Evolutionary conservation across 2,797 vertebrate species (phyloP).

Genomic region (Hydrophis major): DNA sequence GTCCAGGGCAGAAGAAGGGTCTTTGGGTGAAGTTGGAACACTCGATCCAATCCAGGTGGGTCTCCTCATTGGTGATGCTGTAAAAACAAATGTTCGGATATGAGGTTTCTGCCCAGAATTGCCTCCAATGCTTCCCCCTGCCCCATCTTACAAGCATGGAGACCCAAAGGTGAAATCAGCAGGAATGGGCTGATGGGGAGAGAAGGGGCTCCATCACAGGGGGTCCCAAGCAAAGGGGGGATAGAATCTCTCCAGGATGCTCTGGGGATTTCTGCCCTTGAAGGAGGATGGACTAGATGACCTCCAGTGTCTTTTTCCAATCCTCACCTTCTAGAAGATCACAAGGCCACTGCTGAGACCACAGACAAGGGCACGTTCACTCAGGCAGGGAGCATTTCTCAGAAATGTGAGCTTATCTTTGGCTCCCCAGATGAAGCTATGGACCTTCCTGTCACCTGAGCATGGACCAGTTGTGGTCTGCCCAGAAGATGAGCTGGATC

Average conservation of each 20-base stretch:
- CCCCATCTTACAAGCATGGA: not conserved
- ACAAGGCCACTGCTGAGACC: not conserved
- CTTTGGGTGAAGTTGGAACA: not conserved
- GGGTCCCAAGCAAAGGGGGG: not conserved
- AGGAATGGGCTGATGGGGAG: not conserved
- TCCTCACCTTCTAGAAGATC: not conserved
- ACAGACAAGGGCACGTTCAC: not conserved
- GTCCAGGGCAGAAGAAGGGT: not conserved
- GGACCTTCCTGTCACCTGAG: not conserved
- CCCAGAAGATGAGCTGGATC: not conserved
- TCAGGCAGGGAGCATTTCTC: not conserved
- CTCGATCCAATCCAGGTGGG: fast-evolving
- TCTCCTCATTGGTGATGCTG: not conserved
- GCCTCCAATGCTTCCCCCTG: not conserved
- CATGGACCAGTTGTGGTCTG: not conserved
- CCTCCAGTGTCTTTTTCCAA: not conserved
- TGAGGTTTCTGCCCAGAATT: not conserved
- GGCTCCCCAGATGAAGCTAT: not conserved
- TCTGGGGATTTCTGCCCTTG: not conserved
- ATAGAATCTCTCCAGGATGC: not conserved
- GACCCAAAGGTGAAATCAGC: not conserved
- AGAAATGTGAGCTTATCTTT: not conserved
- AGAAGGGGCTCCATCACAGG: not conserved
- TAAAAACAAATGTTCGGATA: not conserved
- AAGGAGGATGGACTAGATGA: not conserved